A percentile compares a stretch with the other conserved stretches of the same genome.
These are phyloP conservation scores for Gymnopithys bicolor DNA, from an alignment of 2,797 vertebrate genomes.

Conservation along the genomic window DNA sequence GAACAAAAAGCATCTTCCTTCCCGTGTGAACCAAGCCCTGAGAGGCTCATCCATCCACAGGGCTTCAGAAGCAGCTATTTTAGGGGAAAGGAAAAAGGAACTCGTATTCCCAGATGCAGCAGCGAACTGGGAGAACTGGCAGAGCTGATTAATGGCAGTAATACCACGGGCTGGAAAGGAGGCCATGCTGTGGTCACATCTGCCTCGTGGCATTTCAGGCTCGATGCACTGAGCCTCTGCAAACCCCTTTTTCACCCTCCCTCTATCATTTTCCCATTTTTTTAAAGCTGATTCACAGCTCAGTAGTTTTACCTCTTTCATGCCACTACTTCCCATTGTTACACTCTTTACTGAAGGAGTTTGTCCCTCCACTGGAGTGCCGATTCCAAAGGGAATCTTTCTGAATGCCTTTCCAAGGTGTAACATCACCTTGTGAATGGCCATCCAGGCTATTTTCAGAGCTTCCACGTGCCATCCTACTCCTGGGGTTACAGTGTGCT, in stretches of 20 bases:
- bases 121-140: not conserved
- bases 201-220: not conserved
- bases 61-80: not conserved
- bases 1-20: not conserved
- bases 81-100: not conserved
- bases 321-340: not conserved
- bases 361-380: not conserved
- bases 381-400: not conserved
- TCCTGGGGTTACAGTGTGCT: not conserved
- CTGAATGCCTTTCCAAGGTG: not conserved
- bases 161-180: not conserved
- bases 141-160: not conserved
- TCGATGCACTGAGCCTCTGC: not conserved
- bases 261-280: rapidly evolving
- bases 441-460: not conserved
- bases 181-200: rapidly evolving
- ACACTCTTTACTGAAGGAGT: not conserved
- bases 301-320: not conserved
- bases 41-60: not conserved
- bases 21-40: not conserved
- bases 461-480: not conserved
- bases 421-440: not conserved
- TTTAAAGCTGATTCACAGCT: not conserved
- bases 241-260: not conserved
- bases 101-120: rapidly evolving